phyloP scores from a whole-genome alignment of 2,113 vertebrate species.

The Condylura cristata region DNA sequence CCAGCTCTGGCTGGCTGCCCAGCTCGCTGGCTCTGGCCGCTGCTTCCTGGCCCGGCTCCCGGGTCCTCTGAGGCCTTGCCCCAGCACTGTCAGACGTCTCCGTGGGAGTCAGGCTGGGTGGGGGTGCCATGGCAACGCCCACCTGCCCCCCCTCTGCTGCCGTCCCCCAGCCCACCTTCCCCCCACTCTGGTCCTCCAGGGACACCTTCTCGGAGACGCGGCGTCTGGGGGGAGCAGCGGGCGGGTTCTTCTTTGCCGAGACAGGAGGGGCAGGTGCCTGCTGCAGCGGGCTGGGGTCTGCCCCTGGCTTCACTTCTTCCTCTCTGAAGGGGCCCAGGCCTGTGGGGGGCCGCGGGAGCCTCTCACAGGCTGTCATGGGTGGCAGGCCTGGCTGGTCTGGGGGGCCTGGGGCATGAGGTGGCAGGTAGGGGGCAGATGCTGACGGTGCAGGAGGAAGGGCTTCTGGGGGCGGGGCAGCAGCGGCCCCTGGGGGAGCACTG shows the following conservation, averaged over 20 bases:
- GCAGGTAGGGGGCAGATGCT: neutral
- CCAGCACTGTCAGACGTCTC: neutral
- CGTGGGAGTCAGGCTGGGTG: neutral
- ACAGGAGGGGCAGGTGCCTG: neutral
- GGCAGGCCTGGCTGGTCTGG: conserved; percentile 42
- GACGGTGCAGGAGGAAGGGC: neutral
- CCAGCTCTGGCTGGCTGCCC: neutral
- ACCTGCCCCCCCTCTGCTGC: neutral
- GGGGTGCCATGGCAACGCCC: neutral
- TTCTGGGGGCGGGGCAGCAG: neutral
- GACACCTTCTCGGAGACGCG: conserved; percentile 42
- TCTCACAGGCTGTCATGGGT: conserved; percentile 69
- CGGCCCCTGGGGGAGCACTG: neutral
- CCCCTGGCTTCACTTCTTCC: conserved; percentile 78
- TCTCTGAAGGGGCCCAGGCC: conserved; percentile 66
- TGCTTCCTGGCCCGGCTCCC: conserved; percentile 54
- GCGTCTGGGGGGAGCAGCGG: conserved; percentile 60
- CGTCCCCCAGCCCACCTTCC: neutral
- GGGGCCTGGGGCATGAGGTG: conserved; percentile 49
- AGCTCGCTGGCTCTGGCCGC: neutral
- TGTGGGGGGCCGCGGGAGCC: neutral
- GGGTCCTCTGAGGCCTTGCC: conserved; percentile 26
- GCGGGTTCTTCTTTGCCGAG: conserved; percentile 41
- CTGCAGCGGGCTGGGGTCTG: neutral
- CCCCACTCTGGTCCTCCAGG: conserved; percentile 19